phyloP scores from a whole-genome alignment of 2,888 invertebrate genomes.

The Chloroclystis v-ata region DNA sequence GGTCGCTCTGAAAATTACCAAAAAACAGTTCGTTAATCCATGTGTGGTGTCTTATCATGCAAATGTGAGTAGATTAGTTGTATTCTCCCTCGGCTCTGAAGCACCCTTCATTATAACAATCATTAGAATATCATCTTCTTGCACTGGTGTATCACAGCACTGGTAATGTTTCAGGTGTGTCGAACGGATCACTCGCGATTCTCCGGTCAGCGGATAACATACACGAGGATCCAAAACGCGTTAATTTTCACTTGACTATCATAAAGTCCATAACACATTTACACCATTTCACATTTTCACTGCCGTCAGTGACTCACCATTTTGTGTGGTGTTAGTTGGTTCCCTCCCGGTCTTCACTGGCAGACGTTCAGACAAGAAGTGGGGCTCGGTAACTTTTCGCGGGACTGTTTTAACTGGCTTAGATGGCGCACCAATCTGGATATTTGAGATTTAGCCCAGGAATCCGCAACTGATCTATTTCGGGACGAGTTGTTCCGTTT shows the following conservation, averaged over 20 bases:
- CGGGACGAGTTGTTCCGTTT: constrained; percentile 61
- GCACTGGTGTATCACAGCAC: constrained; percentile 65
- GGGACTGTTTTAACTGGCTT: constrained; percentile 84
- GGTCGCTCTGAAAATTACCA: constrained; percentile 87
- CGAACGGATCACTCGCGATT: constrained; percentile 44
- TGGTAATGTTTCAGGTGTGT: constrained; percentile 36
- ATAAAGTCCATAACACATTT: constrained; percentile 65
- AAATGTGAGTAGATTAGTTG: constrained; percentile 49
- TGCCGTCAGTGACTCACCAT: constrained; percentile 80
- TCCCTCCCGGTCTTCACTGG: constrained; percentile 83
- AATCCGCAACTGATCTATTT: constrained; percentile 77
- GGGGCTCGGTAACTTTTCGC: constrained; percentile 82
- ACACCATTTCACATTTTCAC: constrained; percentile 71
- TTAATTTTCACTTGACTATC: constrained; percentile 51
- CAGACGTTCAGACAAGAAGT: constrained; percentile 87
- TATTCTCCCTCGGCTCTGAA: constrained; percentile 49
- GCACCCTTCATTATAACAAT: constrained; percentile 38
- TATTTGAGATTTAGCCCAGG: constrained; percentile 81
- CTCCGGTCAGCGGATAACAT: constrained; percentile 67
- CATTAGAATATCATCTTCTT: constrained; percentile 51
- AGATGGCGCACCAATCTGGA: constrained; percentile 84
- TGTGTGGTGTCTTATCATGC: constrained; percentile 46
- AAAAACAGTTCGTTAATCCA: constrained; percentile 69
- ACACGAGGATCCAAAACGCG: constrained; percentile 50
- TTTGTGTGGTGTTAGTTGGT: constrained; percentile 82